A percentile compares a stretch with the other conserved stretches of the same genome.
Conservation (phyloP, 2,797 vertebrate species). For the Eupleurogrammus muticus region DNA sequence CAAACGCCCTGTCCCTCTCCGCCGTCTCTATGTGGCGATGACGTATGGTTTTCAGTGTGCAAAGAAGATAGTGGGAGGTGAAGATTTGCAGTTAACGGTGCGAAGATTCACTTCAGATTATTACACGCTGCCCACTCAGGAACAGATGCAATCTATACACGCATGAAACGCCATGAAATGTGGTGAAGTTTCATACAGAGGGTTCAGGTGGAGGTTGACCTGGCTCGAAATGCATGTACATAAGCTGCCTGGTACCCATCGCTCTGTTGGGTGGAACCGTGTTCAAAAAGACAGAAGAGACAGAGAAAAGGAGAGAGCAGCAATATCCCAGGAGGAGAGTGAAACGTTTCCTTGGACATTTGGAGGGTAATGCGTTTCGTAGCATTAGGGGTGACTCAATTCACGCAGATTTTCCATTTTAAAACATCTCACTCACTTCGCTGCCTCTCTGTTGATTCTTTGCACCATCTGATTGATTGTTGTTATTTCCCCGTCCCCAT, state of each 20-base stretch:
- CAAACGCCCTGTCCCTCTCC: background rate
- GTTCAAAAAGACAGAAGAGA: constrained; percentile 1
- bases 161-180: constrained; percentile 17
- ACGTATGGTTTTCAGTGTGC: constrained; percentile 46
- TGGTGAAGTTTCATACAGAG: constrained; percentile 10
- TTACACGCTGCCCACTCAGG: constrained; percentile 43
- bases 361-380: constrained; percentile 38
- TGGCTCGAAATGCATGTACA: background rate
- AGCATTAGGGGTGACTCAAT: background rate
- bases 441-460: background rate
- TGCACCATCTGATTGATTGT: background rate
- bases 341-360: constrained; percentile 54
- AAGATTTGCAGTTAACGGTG: constrained; percentile 48
- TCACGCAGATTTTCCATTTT: constrained; percentile 43
- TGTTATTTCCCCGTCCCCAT: constrained; percentile 10
- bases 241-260: background rate
- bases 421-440: constrained; percentile 2
- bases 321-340: constrained; percentile 56
- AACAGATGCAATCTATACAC: constrained; percentile 34
- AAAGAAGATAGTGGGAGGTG: constrained; percentile 50
- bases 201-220: background rate
- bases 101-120: constrained; percentile 50
- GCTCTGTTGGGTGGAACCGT: background rate
- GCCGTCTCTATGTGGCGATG: constrained; percentile 6
- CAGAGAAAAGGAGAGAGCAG: background rate